phyloP scores from a whole-genome alignment of 2,113 vertebrate species.

The Piaya cayana region DNA sequence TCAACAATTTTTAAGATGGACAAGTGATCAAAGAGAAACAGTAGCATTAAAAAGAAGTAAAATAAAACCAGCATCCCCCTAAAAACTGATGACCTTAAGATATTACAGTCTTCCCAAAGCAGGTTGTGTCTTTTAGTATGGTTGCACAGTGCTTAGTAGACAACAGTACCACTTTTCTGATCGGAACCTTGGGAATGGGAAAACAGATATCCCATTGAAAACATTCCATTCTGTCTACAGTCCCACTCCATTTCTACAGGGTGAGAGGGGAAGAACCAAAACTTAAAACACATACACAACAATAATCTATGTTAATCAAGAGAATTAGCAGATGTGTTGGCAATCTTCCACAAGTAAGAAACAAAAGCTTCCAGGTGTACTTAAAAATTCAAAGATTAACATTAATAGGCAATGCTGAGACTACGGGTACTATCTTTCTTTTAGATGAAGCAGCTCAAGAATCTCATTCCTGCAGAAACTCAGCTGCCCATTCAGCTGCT shows the following conservation, averaged over 20 bases:
- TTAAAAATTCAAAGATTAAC: constrained; percentile 13
- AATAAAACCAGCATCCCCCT: neutral
- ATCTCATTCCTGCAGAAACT: neutral
- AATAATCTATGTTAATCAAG: neutral
- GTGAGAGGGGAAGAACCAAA: neutral
- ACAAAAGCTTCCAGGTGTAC: neutral
- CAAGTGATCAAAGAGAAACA: neutral
- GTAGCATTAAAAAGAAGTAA: neutral
- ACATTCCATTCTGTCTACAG: neutral
- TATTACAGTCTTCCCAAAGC: neutral
- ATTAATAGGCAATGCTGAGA: neutral
- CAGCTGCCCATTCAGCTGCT: neutral
- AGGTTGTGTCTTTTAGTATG: neutral
- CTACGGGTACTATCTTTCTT: neutral
- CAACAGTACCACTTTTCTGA: neutral
- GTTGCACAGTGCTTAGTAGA: neutral
- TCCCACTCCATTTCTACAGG: neutral
- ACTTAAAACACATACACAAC: neutral
- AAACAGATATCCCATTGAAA: neutral
- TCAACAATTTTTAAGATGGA: neutral
- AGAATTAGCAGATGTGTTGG: neutral
- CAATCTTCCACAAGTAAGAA: constrained; percentile 29
- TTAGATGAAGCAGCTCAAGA: neutral
- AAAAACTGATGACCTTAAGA: neutral
- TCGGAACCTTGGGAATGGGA: neutral